Percentiles rank a stretch among this genome's conserved stretches.
Conservation (phyloP, 2,113 vertebrate genomes). For the Pica pica region DNA sequence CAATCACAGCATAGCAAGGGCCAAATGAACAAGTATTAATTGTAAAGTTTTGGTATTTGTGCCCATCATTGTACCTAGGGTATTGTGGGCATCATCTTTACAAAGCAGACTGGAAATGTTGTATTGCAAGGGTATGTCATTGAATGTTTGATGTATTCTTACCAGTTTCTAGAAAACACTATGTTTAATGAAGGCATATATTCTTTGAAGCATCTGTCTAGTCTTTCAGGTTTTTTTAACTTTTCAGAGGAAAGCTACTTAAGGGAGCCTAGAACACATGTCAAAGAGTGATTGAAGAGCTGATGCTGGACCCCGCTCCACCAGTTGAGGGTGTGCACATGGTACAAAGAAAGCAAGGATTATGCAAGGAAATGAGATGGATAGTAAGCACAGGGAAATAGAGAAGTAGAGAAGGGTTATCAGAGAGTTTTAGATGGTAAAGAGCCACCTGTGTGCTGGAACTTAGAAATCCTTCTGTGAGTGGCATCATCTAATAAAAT, state of each 20-base stretch:
- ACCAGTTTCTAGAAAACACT: neutral
- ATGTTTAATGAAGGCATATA: neutral
- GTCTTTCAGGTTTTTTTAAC: neutral
- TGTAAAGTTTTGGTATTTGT: neutral
- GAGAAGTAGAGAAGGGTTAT: neutral
- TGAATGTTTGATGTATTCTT: neutral
- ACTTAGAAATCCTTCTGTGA: neutral
- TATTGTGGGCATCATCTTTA: neutral
- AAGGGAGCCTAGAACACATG: neutral
- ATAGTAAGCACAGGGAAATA: neutral
- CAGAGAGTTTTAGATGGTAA: neutral
- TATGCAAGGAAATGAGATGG: neutral
- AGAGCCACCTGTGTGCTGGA: neutral
- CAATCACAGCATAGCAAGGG: neutral
- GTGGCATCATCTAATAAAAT: neutral
- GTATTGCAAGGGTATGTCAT: neutral
- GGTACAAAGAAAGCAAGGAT: neutral
- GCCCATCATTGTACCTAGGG: neutral
- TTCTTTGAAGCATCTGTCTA: neutral
- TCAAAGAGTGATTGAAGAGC: neutral
- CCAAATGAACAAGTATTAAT: neutral
- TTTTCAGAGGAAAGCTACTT: neutral
- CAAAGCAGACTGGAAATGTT: neutral
- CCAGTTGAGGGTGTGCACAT: fast-evolving
- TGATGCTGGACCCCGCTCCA: fast-evolving